Base-by-base conservation (phyloP, 2,113 vertebrate genomes). In the Laterallus jamaicensis region DNA sequence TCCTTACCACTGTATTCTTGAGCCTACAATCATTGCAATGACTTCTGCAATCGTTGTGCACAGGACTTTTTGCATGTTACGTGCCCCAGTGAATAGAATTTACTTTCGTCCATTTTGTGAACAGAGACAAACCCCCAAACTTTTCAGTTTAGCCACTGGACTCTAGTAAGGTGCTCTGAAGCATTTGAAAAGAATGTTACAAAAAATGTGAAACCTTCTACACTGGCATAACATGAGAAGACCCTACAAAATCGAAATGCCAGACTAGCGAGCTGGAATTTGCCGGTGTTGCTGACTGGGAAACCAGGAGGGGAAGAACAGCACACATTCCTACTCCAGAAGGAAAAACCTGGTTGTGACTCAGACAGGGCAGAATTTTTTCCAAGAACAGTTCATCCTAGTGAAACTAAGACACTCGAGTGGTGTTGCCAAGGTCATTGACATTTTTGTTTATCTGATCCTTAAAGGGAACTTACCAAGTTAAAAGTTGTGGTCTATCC, bases 321-420 rank as follows among this genome's bases (percentile, higher is more conserved):
- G 93, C 82, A 95, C 90, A 96, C 95, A 97, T 97, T 97, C 82
- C 87, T 96, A 69, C 93, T 97, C 79, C 85, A 95, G 89, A 96
- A 98, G 90, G 94, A 97, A 98, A 97, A 97, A 97, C 88, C 92
- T 95, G 67, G 16, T 82, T 47, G 80, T 98, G 97, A 98, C 90
- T 97, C 98, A 98, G 90, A 92, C 47, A 74, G 58, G 66, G 94
- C 80, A 96, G 70, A 97, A 86, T 96, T 96, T 96, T 97, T 97
- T 97, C 98, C 97, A 82, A 93, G 95, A 94, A 97, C 97, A 97
- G 97, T 97, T 97, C 97, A 97, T 98, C 96, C 96, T 93, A 96
- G 87, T 96, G 89, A 95, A 96, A 95, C 88, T 86, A 88, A 92
- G 71, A 89, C 91, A 91, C 67, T 79, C 47, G 49, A 75, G 89